Base-by-base conservation (phyloP, 1,140 invertebrate species). In the Ditylenchus dipsaci region DNA sequence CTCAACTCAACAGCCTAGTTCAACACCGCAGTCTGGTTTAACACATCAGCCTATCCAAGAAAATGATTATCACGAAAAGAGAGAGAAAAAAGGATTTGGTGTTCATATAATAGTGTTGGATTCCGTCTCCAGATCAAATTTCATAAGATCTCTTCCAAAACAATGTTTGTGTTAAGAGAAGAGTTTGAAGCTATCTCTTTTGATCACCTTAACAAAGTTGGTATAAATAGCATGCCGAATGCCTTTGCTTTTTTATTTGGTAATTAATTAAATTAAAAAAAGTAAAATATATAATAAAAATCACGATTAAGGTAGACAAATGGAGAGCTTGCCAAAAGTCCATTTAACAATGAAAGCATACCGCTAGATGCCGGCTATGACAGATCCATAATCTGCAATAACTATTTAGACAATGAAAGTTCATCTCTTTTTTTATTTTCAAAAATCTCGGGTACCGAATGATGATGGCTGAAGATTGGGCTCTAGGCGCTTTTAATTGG, bases 191-290 rank as follows among this genome's bases (percentile, higher is more conserved):
- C 70, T 19, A 43, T 71, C 42, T n/a, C 42, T 49, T 72, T 72
- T 38, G 15, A 19, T 19, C 49, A 53, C 15, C 23, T 61, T 0
- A 69, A 69, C 68, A 69, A 69, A 62, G 69, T 69, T n/a, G 71
- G 53, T 11, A 11, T 73, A 1, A 74, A 73, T 43, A 71, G 67
- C 62, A 47, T 65, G 19, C 71, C 71, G 49, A 73, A 73, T 69
- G 71, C 43, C 1, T 75, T 61, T 38, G 71, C 71, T 15, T 64
- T 73, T 60, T 38, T 73, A 13, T 30, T 72, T 7, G 70, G 70
- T 53, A 11, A 38, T 38, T 38, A 38, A 5, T 5, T 38, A 11
- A 38, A 11, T 38, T 38, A 38, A 38, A 38, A 38, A 38, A 3
- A 38, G n/a, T n/a, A 38, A 3, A 38, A 38, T 11, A 38, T 38